A percentile compares a stretch with the other conserved stretches of the same genome.
phyloP scores from a whole-genome alignment of 2,888 invertebrate species.

The Theretra japonica region DNA sequence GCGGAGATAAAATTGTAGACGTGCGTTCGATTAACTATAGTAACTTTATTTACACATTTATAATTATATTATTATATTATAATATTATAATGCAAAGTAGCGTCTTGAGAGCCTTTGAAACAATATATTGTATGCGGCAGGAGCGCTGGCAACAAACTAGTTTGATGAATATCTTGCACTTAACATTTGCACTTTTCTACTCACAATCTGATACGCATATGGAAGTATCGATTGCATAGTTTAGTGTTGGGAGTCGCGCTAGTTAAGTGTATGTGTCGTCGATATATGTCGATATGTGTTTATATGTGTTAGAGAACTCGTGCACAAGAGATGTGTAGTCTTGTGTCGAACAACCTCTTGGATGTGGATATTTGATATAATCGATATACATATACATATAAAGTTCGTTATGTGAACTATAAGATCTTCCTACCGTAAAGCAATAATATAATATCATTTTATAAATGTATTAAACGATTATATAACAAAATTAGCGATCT shows the following conservation, averaged over 20 bases:
- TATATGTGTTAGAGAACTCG: constrained; percentile 28
- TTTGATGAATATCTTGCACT: neutral
- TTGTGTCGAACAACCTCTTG: neutral
- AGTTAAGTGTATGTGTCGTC: constrained; percentile 33
- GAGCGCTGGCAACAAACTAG: constrained; percentile 66
- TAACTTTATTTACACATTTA: constrained; percentile 84
- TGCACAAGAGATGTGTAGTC: constrained; percentile 7
- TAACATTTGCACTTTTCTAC: constrained; percentile 26
- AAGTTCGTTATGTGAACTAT: constrained; percentile 34
- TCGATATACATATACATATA: constrained; percentile 12
- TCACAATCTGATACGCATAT: neutral
- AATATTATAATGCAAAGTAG: constrained; percentile 79
- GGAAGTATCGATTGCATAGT: constrained; percentile 20
- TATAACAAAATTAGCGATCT: constrained; percentile 50
- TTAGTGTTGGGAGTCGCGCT: constrained; percentile 32
- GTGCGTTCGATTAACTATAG: constrained; percentile 76
- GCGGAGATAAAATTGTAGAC: constrained; percentile 64
- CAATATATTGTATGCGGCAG: constrained; percentile 61
- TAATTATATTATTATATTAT: constrained; percentile 61
- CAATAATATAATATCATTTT: constrained; percentile 76
- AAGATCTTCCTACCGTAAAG: constrained; percentile 70
- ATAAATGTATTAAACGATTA: constrained; percentile 49
- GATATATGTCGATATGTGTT: constrained; percentile 27
- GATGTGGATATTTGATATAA: constrained; percentile 23
- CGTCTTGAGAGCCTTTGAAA: constrained; percentile 74